Base-by-base conservation (phyloP, 2,888 invertebrate species). In the Hirtodrosophila cameraria region DNA sequence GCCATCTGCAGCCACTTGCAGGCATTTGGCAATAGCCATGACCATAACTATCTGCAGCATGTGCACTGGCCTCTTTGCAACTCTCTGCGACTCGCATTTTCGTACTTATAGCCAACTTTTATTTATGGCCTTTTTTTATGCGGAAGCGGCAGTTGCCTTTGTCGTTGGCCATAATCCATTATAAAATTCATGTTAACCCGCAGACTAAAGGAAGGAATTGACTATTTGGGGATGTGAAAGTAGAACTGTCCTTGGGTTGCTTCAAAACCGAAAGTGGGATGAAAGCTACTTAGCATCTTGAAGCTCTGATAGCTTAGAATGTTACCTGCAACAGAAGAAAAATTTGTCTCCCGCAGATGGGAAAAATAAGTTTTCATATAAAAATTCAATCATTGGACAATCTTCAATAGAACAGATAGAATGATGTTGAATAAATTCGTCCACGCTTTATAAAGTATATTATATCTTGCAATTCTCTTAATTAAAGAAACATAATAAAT, bases 91-190 rank as follows among this genome's bases (percentile, higher is more conserved):
- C 45, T 45, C 23, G 16, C 28, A 36, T 25, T 2, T 8, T n/a
- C 49, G 31, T 64, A 52, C 33, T 39, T 23, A 28, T 18, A 16
- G 41, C 60, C 55, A 53, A 50, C 62, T 12, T 52, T 78, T 55
- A 53, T 74, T 78, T 78, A 78, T 70, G 67, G 79, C 48, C 58
- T 31, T 61, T 67, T 52, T 67, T 52, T 61, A 85, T 79, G 85
- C 80, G 80, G 80, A 81, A 81, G 67, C 75, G 53, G 53, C 60
- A 12, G 28, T n/a, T n/a, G n/a, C n/a, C n/a, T n/a, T 38, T 38
- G 54, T 45, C 42, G 54, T 57, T 75, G 57, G 55, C 68, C 71
- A 54, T 58, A 67, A 36, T 57, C 52, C 57, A 12, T 41, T 39
- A 38, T 7, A 9, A 54, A 68, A 65, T 50, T 50, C 55, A 39